A percentile compares a stretch with the other conserved stretches of the same genome.
Evolutionary conservation across 2,797 vertebrate species (phyloP).

Genomic region (Macropus fuliginosus): DNA sequence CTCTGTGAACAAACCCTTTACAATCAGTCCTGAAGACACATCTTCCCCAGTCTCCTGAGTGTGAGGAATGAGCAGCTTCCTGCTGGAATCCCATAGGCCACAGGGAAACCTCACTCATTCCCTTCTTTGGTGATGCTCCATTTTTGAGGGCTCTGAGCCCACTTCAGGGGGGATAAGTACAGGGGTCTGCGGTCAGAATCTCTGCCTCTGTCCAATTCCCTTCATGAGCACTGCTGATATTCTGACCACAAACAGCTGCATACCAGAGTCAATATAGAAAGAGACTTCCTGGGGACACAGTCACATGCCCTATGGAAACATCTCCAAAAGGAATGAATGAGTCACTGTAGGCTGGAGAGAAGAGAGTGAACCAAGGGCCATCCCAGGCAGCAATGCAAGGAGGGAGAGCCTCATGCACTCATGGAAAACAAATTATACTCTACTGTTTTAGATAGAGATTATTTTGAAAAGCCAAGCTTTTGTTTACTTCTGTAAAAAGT

Average conservation of each 20-base stretch:
- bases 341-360: not conserved
- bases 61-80: too few relatives aligned
- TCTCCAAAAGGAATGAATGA: not conserved
- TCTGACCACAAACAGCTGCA: not conserved
- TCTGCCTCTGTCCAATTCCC: not conserved
- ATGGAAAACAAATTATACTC: not conserved
- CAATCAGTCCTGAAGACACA: too few relatives aligned
- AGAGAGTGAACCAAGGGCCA: not conserved
- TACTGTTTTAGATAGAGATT: not conserved
- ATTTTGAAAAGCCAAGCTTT: not conserved
- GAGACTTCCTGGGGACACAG: not conserved
- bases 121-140: not conserved
- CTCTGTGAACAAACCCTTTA: too few relatives aligned
- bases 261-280: not conserved
- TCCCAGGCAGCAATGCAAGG: not conserved
- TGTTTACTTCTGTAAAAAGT: not conserved
- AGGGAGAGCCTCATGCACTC: not conserved
- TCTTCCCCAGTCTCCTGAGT: not conserved
- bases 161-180: too few relatives aligned
- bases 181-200: not conserved
- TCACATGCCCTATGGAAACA: not conserved
- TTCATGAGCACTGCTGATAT: rapidly evolving
- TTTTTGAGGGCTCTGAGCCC: not conserved
- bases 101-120: not conserved
- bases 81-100: not conserved